Evolutionary conservation across 1,140 invertebrate species (phyloP).

Genomic region (Ceratina calcarata): DNA sequence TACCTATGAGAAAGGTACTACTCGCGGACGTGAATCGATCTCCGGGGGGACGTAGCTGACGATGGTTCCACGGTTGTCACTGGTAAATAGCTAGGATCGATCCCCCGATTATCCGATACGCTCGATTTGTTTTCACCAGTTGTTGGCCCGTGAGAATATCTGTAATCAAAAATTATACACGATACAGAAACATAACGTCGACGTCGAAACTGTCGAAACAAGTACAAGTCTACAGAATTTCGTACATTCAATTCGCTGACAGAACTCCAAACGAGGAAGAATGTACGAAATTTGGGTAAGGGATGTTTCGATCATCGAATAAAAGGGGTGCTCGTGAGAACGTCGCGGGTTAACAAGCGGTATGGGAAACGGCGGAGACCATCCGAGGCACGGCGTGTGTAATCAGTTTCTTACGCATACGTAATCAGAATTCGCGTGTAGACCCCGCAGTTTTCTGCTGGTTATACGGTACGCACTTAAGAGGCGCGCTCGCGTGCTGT

Average conservation of each 20-base stretch:
- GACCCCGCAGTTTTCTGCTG: constrained; percentile 30
- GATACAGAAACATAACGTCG: too few relatives aligned
- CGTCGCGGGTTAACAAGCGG: constrained; percentile 37
- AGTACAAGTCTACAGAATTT: too few relatives aligned
- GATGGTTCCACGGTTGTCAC: constrained; percentile 40
- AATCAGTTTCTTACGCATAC: constrained; percentile 46
- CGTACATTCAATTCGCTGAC: too few relatives aligned
- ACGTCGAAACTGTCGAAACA: too few relatives aligned
- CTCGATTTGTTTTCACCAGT: constrained; percentile 12
- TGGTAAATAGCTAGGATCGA: constrained; percentile 50
- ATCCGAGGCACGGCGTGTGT: constrained; percentile 23
- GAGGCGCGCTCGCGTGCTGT: constrained; percentile 51
- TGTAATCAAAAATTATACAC: too few relatives aligned
- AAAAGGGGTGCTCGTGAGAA: not conserved
- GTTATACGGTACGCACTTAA: constrained; percentile 37
- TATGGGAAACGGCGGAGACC: constrained; percentile 54
- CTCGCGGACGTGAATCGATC: constrained; percentile 48
- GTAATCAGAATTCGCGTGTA: constrained; percentile 52
- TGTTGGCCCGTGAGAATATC: too few relatives aligned
- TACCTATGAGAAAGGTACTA: constrained; percentile 8
- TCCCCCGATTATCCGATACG: constrained; percentile 35
- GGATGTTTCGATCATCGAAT: too few relatives aligned
- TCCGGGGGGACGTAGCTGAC: constrained; percentile 16
- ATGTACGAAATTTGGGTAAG: too few relatives aligned
- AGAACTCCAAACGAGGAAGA: too few relatives aligned